These are phyloP conservation scores for Takifugu flavidus DNA, from an alignment of 2,113 vertebrate species.

Conservation along the genomic window DNA sequence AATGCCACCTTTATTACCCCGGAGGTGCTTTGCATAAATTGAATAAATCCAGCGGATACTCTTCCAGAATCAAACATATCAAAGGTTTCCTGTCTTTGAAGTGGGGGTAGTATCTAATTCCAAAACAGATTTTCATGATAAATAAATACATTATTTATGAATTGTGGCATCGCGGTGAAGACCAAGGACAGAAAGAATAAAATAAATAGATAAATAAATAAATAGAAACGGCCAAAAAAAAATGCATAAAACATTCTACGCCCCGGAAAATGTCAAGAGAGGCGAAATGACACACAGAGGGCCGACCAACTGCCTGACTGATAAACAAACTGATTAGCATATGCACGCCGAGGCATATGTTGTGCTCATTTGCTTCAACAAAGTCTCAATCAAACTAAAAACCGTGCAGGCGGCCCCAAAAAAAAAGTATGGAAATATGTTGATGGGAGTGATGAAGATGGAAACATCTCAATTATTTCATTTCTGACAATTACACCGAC, in stretches of 20 bases:
- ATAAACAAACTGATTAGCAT: constrained; percentile 71
- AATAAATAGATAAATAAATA: constrained; percentile 16
- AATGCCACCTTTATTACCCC: constrained; percentile 80
- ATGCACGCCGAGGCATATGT: constrained; percentile 69
- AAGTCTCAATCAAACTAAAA: constrained; percentile 73
- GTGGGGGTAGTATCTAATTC: constrained; percentile 79
- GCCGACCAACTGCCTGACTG: constrained; percentile 62
- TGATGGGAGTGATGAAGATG: constrained; percentile 68
- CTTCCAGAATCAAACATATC: constrained; percentile 78
- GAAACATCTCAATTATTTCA: constrained; percentile 71
- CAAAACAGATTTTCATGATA: constrained; percentile 83
- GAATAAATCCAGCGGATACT: constrained; percentile 79
- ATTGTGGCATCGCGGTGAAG: constrained; percentile 55
- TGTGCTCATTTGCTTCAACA: constrained; percentile 75
- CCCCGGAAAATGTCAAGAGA: constrained; percentile 75
- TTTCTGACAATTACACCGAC: constrained; percentile 68
- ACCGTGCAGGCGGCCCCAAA: constrained; percentile 24
- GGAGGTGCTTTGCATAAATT: constrained; percentile 81
- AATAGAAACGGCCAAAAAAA: constrained; percentile 66
- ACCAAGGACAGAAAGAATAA: constrained; percentile 56
- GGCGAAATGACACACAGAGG: constrained; percentile 70
- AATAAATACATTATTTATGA: constrained; percentile 85
- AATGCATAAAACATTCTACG: constrained; percentile 79
- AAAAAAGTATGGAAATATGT: constrained; percentile 62
- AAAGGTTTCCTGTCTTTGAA: constrained; percentile 83